phyloP scores from a whole-genome alignment of 2,888 invertebrate genomes.

The Athalia rosae region DNA sequence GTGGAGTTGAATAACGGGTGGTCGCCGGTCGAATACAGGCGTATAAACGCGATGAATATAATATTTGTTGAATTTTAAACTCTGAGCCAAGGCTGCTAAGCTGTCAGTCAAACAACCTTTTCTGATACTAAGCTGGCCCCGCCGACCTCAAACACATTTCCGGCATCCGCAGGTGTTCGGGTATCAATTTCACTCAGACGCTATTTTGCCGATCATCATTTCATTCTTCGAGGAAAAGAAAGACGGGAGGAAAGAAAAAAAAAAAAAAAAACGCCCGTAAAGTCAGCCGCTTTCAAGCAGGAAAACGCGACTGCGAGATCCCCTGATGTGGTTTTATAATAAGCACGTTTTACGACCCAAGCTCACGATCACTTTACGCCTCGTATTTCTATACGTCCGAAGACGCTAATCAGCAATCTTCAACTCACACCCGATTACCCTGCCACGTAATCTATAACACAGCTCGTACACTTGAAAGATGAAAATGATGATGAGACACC shows the following conservation, averaged over 20 bases:
- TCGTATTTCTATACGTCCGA: not conserved
- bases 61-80: conserved; percentile 1
- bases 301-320: not conserved
- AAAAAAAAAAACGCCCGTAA: too few relatives aligned
- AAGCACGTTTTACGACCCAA: conserved; percentile 3
- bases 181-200: not conserved
- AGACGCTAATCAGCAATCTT: conserved; percentile 10
- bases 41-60: not conserved
- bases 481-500: too few relatives aligned
- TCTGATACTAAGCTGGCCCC: not conserved
- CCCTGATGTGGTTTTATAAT: not conserved
- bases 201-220: conserved; percentile 6
- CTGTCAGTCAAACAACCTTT: not conserved
- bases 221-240: not conserved
- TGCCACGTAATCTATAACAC: not conserved
- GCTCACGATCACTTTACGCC: conserved; percentile 1
- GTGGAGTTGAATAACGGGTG: not conserved
- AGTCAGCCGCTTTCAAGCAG: not conserved
- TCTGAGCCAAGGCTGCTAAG: conserved; percentile 3
- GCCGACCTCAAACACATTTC: not conserved
- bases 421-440: conserved; percentile 13
- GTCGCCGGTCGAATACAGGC: not conserved
- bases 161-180: not conserved
- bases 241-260: too few relatives aligned
- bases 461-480: too few relatives aligned